These are phyloP conservation scores for Cydia splendana DNA, from an alignment of 1,140 invertebrate species.

Conservation along the genomic window DNA sequence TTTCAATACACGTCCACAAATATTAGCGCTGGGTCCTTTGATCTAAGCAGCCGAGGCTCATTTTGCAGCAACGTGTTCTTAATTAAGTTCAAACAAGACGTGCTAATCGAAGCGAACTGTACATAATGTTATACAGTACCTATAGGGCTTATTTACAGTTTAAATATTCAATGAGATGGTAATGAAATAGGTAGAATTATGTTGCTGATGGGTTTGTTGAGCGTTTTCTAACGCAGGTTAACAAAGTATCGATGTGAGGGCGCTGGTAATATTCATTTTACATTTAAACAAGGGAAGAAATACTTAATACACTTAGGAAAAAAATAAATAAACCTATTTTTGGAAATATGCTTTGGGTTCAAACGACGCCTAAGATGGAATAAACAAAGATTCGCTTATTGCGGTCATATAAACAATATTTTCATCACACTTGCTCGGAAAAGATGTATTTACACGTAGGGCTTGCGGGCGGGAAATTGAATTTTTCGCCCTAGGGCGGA, in stretches of 20 bases:
- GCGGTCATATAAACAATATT: too few relatives aligned
- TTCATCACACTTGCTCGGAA: too few relatives aligned
- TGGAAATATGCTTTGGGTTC: too few relatives aligned
- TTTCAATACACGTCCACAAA: conserved; percentile 30
- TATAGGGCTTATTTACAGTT: conserved; percentile 30
- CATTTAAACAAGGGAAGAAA: too few relatives aligned
- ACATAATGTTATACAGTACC: conserved; percentile 15
- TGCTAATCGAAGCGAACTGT: conserved; percentile 30
- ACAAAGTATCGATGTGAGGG: neutral
- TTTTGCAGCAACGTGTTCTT: conserved; percentile 31
- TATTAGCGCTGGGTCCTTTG: conserved; percentile 25
- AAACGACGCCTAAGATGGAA: too few relatives aligned
- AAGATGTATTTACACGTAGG: too few relatives aligned
- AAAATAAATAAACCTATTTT: too few relatives aligned
- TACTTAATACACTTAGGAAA: too few relatives aligned
- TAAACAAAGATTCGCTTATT: too few relatives aligned
- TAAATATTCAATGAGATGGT: conserved; percentile 33
- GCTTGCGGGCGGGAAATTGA: too few relatives aligned
- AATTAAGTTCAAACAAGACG: conserved; percentile 33
- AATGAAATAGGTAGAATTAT: conserved; percentile 23
- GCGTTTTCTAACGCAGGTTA: conserved; percentile 32
- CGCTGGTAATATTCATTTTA: neutral
- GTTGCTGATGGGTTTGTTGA: conserved; percentile 17
- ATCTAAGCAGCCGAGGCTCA: conserved; percentile 27
- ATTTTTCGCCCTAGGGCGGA: too few relatives aligned